Evolutionary conservation across 2,888 invertebrate species (phyloP).

Genomic region (Drosophila atroscutellata): DNA sequence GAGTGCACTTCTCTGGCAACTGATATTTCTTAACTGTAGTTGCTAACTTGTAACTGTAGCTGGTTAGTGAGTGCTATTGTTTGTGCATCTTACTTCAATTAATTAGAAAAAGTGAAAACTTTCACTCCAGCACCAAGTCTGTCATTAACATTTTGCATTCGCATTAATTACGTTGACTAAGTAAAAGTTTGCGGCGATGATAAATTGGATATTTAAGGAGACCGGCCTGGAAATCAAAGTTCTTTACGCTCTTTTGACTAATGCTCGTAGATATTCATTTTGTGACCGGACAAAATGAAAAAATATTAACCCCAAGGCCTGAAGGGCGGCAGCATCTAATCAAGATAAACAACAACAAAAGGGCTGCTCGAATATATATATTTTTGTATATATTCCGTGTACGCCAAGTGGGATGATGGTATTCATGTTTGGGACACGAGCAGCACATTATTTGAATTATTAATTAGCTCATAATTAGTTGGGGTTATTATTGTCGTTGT

Average conservation of each 20-base stretch:
- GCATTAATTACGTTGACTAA: constrained; percentile 62
- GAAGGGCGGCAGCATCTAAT: constrained; percentile 41
- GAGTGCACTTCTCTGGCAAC: constrained; percentile 18
- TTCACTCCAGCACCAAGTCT: constrained; percentile 51
- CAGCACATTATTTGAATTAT: constrained; percentile 78
- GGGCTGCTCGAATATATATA: constrained; percentile 16
- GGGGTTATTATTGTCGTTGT: constrained; percentile 27
- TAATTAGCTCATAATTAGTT: constrained; percentile 80
- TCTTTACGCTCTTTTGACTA: constrained; percentile 46
- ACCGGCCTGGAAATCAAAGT: constrained; percentile 61
- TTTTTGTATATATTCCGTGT: constrained; percentile 27
- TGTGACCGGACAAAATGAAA: constrained; percentile 49
- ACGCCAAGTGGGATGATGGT: constrained; percentile 12
- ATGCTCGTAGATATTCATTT: constrained; percentile 69
- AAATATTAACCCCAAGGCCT: constrained; percentile 42
- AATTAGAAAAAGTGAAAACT: constrained; percentile 67
- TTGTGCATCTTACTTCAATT: constrained; percentile 60
- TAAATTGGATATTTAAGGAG: constrained; percentile 69
- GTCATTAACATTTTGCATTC: constrained; percentile 77
- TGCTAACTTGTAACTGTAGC: constrained; percentile 22
- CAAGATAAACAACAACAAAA: constrained; percentile 58
- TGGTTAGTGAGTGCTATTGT: constrained; percentile 32
- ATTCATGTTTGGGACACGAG: constrained; percentile 39
- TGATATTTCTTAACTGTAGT: constrained; percentile 7
- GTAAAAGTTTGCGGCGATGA: constrained; percentile 62